Base-by-base conservation (phyloP, 2,888 invertebrate species). In the Portevinia maculata region DNA sequence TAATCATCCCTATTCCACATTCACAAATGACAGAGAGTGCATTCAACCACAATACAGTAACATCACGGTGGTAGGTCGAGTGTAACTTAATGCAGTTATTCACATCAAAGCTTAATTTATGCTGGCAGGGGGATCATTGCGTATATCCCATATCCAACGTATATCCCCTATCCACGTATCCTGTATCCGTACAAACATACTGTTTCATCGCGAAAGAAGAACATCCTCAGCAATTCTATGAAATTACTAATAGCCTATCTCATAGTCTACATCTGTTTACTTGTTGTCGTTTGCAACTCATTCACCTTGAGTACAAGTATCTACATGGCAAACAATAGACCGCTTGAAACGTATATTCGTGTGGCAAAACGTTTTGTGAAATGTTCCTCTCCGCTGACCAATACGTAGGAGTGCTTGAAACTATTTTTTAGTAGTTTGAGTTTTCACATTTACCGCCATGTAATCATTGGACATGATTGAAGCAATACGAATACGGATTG, bases 21-120 rank as follows among this genome's bases (percentile, higher is more conserved):
- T 2, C 9, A 28, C 7, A 15, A 37, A 28, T 30, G 24, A 9
- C 3, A 44, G 39, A 21, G 69, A 69, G 75, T 79, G 69, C 79
- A 79, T 79, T 79, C 79, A 79, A 79, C 74, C 13, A 0, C 17
- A 13, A 44, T 53, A 52, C 60, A 53, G n/a, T n/a, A 32, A 21
- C 9, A 19, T 7, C 57, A 60, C 55, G 55, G 60, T 67, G 60
- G 74, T 57, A 57, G 76, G 76, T 76, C 69, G 71, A 70, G 69
- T 74, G 74, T 75, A 74, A 79, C 55, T 55, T 60, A 60, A 79
- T 79, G 67, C 79, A 67, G 50, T 48, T 48, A 11, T 39, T n/a
- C 30, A 52, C 67, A 65, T 34, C 41, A 24, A 11, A 62, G 69
- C 69, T 74, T 79, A 75, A 79, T 79, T 79, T 79, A 79, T 79